Percentiles rank a stretch among this genome's conserved stretches.
These are phyloP conservation scores for Thunnus maccoyii DNA, from an alignment of 2,113 vertebrate species.

Conservation along the genomic window DNA sequence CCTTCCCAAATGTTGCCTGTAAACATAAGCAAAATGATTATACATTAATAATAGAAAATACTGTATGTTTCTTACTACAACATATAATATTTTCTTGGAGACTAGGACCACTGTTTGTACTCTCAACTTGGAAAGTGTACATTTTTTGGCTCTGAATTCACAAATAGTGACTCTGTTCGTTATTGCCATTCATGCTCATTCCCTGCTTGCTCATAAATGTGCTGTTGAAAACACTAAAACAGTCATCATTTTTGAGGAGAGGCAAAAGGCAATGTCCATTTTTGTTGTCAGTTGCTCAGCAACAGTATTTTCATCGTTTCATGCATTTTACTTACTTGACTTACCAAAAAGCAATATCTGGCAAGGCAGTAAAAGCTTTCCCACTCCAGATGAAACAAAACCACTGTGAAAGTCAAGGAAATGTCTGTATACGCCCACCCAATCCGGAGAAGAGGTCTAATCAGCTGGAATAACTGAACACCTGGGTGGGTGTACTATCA, in stretches of 20 bases:
- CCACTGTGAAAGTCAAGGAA: neutral
- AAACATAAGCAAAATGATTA: too few relatives aligned
- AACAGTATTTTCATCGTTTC: neutral
- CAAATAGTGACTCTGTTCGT: too few relatives aligned
- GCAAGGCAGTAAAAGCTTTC: constrained; percentile 3
- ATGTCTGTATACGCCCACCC: neutral
- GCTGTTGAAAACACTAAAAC: neutral
- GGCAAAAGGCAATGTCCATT: neutral
- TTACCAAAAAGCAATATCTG: neutral
- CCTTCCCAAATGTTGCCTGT: too few relatives aligned
- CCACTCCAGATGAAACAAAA: neutral
- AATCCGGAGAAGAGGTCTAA: constrained; percentile 28
- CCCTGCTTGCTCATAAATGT: neutral
- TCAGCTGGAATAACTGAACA: constrained; percentile 1
- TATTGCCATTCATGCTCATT: neutral
- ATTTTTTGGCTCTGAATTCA: too few relatives aligned
- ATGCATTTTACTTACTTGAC: neutral
- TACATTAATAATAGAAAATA: too few relatives aligned
- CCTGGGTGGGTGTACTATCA: constrained; percentile 8
- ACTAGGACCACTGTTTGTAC: too few relatives aligned
- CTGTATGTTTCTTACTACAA: too few relatives aligned
- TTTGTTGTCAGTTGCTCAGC: constrained; percentile 13
- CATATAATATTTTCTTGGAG: too few relatives aligned
- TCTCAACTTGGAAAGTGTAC: too few relatives aligned
- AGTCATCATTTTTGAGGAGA: neutral